Conservation (phyloP, 2,888 invertebrate species). For the Leucophenga maculata region DNA sequence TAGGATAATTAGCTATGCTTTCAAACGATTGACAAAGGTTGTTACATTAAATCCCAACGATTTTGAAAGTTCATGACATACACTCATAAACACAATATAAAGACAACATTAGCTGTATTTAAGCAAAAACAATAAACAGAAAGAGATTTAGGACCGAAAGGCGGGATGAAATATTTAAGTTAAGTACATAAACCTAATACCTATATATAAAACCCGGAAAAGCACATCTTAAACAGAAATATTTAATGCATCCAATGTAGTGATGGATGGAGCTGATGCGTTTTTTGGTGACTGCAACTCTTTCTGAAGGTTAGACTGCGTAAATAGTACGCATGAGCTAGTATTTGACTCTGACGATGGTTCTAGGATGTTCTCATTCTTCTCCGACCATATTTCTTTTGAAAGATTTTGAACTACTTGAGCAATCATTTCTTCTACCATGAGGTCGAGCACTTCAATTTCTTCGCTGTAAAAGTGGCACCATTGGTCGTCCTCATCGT, state of each 20-base stretch:
- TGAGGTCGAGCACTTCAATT: slow-evolving; percentile 77
- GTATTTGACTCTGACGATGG: neutral
- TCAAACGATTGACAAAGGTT: too few species aligned
- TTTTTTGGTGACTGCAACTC: neutral
- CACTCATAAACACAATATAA: too few species aligned
- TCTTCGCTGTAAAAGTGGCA: slow-evolving; percentile 82
- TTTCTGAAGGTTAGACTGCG: neutral
- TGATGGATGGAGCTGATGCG: too few species aligned
- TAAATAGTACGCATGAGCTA: neutral
- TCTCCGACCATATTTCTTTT: slow-evolving; percentile 45
- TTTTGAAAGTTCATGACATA: too few species aligned
- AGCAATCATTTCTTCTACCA: slow-evolving; percentile 76
- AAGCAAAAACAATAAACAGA: neutral
- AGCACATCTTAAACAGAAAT: neutral
- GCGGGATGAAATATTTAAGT: neutral
- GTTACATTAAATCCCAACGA: too few species aligned
- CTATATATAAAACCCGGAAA: neutral
- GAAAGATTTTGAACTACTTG: slow-evolving; percentile 73
- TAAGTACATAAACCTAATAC: neutral
- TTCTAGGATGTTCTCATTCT: slow-evolving; percentile 31
- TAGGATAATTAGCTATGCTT: too few species aligned
- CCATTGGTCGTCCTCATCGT: slow-evolving; percentile 82
- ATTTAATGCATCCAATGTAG: neutral
- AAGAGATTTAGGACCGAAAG: neutral
- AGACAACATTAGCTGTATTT: too few species aligned